Evolutionary conservation across 2,113 vertebrate species (phyloP).

Genomic region (Machaerirhynchus nigripectus): DNA sequence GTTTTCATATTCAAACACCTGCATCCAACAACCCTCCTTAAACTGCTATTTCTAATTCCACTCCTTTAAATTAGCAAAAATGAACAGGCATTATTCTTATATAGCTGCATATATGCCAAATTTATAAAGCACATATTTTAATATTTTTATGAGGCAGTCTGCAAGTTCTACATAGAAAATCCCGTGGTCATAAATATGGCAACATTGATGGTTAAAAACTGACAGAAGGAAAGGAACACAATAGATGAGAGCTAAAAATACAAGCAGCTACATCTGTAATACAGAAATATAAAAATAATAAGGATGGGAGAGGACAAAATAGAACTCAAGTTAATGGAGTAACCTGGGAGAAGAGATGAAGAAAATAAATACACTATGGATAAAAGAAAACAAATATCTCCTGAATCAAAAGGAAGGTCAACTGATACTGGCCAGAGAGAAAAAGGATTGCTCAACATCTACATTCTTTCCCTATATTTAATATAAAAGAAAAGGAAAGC

Average conservation of each 20-base stretch:
- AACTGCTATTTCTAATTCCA: constrained; percentile 6
- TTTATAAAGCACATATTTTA: background rate
- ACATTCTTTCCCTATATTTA: constrained; percentile 39
- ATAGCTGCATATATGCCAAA: background rate
- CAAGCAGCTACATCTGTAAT: constrained; percentile 13
- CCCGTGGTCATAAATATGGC: background rate
- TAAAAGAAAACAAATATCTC: constrained; percentile 30
- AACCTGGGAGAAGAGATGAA: constrained; percentile 9
- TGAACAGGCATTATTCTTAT: background rate
- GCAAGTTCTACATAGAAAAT: constrained; percentile 24
- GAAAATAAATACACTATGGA: constrained; percentile 25
- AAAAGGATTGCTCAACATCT: background rate
- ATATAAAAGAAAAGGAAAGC: constrained; percentile 38
- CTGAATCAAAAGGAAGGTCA: constrained; percentile 33
- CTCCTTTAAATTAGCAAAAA: constrained; percentile 18
- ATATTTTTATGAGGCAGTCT: background rate
- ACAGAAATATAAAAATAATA: background rate
- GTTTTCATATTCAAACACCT: background rate
- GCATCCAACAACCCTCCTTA: constrained; percentile 27
- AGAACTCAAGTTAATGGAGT: background rate
- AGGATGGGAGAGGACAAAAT: background rate
- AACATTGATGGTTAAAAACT: constrained; percentile 2
- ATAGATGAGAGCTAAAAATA: constrained; percentile 14
- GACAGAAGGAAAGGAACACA: background rate
- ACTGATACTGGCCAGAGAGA: background rate